phyloP scores from a whole-genome alignment of 2,113 vertebrate genomes.

The Salvelinus alpinus region DNA sequence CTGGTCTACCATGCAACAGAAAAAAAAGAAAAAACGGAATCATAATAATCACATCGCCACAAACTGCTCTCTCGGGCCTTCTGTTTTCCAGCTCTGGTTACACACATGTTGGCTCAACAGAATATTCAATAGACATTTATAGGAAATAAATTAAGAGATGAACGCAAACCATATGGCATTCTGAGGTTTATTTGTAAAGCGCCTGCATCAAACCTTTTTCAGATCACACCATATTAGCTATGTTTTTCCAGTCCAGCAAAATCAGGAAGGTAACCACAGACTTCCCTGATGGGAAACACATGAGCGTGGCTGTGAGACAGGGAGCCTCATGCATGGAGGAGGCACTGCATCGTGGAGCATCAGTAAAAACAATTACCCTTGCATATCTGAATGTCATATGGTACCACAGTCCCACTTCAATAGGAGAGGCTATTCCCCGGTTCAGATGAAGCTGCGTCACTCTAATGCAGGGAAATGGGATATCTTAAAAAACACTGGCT shows the following conservation, averaged over 20 bases:
- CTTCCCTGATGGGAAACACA: constrained; percentile 99
- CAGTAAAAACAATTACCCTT: constrained; percentile 84
- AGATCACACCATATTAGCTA: constrained; percentile 99
- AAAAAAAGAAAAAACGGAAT: constrained; percentile 34
- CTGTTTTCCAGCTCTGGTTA: constrained; percentile 89
- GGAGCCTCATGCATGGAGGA: constrained; percentile 78
- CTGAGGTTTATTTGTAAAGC: constrained; percentile 98
- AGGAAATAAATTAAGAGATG: constrained; percentile 99
- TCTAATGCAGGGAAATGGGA: constrained; percentile 26
- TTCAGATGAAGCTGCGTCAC: constrained; percentile 30
- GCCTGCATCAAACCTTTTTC: constrained; percentile 97
- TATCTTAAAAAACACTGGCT: constrained; percentile 23
- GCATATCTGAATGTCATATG: constrained; percentile 74
- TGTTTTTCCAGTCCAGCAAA: constrained; percentile 99
- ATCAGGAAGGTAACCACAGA: constrained; percentile 99
- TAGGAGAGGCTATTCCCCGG: background rate
- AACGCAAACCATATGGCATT: constrained; percentile 99
- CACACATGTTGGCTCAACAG: constrained; percentile 90
- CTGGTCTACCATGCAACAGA: constrained; percentile 7
- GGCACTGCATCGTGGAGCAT: constrained; percentile 81
- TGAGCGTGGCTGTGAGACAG: constrained; percentile 78
- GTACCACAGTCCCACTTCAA: constrained; percentile 66
- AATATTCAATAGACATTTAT: constrained; percentile 98
- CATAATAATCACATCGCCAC: constrained; percentile 89
- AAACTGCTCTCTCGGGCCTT: constrained; percentile 84